Base-by-base conservation (phyloP, 2,888 invertebrate genomes). In the Lasioglossum pauxillum region DNA sequence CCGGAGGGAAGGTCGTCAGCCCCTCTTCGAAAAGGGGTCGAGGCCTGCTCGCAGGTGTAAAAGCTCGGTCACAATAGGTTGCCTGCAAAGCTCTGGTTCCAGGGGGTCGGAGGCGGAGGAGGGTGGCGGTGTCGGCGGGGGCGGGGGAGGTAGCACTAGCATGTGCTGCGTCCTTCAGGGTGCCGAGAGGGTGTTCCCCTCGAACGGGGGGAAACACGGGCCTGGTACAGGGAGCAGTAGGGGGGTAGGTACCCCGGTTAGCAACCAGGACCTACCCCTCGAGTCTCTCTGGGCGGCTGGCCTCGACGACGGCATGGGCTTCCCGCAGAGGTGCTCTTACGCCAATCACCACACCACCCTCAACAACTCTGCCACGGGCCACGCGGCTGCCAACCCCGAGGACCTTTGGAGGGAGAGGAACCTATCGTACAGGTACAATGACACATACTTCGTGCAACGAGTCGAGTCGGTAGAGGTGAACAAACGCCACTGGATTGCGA, bases 281-380 rank as follows among this genome's bases (percentile, higher is more conserved):
- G 95, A 95, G 90, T 95, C 95, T 27, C 95, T 95, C 74, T 95
- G 95, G 95, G 95, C 95, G 41, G 95, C 95, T 41, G 95, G 95
- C n/a, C 91, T 95, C 80, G 95, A 95, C 89, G 94, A 94, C 49
- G 95, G 95, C 75, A 95, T 95, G 95, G 95, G 95, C 2, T 94
- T 95, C 81, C 94, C 94, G 5, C 94, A 93, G 83, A 91, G 93
- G 57, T 94, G 94, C 87, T 94, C 94, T 19, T 94, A 94, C 78
- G 94, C 94, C 73, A 92, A 94, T 90, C 94, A 94, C 74, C 91
- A 92, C 71, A 90, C 88, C 71, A 81, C 92, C 57, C 85, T 86
- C 60, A 60, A 86, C 49, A 88, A 84, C 77, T 83, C 89, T 46
- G 79, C 88, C 84, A 64, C 82, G 60, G 76, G 75, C 71, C 92